These are phyloP conservation scores for Melitaea cinxia DNA, from an alignment of 1,140 invertebrate species.

Conservation along the genomic window DNA sequence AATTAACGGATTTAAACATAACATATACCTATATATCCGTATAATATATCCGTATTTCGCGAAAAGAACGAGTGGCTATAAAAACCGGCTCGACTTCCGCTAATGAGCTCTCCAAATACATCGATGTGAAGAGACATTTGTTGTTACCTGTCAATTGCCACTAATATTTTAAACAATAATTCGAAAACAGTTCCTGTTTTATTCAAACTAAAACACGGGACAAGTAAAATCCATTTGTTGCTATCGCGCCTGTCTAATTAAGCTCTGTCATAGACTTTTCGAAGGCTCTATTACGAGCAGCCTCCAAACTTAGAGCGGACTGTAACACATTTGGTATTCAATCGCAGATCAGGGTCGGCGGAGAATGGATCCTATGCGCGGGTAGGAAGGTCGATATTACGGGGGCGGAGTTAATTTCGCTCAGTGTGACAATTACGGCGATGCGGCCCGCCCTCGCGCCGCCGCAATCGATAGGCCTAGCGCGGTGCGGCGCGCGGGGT, in stretches of 20 bases:
- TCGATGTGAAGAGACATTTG: slow-evolving; percentile 4
- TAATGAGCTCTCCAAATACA: slow-evolving; percentile 13
- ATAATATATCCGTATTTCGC: neutral
- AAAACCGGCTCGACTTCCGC: neutral
- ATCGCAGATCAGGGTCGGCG: slow-evolving; percentile 41
- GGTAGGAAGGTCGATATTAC: slow-evolving; percentile 67
- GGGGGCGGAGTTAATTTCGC: slow-evolving; percentile 66
- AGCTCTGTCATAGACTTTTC: slow-evolving; percentile 80
- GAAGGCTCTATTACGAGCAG: slow-evolving; percentile 80
- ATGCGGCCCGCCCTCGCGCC: slow-evolving; percentile 76
- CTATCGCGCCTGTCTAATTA: slow-evolving; percentile 80
- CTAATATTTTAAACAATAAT: slow-evolving; percentile 49
- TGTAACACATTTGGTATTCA: slow-evolving; percentile 77
- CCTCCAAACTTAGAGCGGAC: slow-evolving; percentile 77
- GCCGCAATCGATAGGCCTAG: slow-evolving; percentile 80
- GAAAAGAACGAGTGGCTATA: neutral
- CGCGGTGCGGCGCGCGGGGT: slow-evolving; percentile 42
- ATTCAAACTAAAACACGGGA: slow-evolving; percentile 63
- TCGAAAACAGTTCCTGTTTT: slow-evolving; percentile 33
- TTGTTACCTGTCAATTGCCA: neutral
- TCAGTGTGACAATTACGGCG: slow-evolving; percentile 79
- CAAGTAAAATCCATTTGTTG: slow-evolving; percentile 80
- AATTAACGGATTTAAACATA: neutral
- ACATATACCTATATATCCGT: neutral
- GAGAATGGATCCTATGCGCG: slow-evolving; percentile 62